These are phyloP conservation scores for Drosophila mulleri DNA, from an alignment of 2,888 invertebrate genomes.

Conservation along the genomic window DNA sequence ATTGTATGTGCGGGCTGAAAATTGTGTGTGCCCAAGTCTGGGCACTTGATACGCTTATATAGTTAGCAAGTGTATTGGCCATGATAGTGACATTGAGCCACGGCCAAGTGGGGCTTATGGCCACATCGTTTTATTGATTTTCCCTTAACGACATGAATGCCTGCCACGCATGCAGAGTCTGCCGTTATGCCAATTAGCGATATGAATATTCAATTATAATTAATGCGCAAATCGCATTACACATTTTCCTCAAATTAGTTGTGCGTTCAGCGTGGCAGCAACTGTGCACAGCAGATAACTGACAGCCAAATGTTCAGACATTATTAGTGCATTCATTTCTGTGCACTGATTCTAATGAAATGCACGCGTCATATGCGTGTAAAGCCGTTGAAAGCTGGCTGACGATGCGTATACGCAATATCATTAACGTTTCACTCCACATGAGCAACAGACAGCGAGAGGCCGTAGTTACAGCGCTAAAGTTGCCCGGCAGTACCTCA, in stretches of 20 bases:
- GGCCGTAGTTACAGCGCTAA: conserved; percentile 1
- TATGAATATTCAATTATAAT: conserved; percentile 55
- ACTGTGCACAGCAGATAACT: conserved; percentile 35
- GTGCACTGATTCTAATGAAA: conserved; percentile 38
- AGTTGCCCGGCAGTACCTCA: neutral
- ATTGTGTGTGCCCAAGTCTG: conserved; percentile 19
- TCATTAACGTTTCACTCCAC: conserved; percentile 18
- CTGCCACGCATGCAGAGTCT: neutral
- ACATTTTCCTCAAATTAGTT: conserved; percentile 29
- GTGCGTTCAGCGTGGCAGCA: conserved; percentile 11
- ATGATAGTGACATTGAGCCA: conserved; percentile 40
- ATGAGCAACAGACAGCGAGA: conserved; percentile 4
- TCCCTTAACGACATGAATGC: conserved; percentile 1
- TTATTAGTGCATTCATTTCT: conserved; percentile 23
- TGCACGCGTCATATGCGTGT: conserved; percentile 28
- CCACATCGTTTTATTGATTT: conserved; percentile 39
- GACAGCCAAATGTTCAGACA: conserved; percentile 21
- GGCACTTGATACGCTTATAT: conserved; percentile 11
- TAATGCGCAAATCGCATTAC: conserved; percentile 37
- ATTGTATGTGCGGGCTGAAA: conserved; percentile 18
- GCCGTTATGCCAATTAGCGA: conserved; percentile 32
- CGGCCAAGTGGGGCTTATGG: neutral
- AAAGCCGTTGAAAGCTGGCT: conserved; percentile 7
- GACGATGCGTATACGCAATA: conserved; percentile 44
- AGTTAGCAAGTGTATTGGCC: conserved; percentile 43